phyloP scores from a whole-genome alignment of 2,113 vertebrate genomes.

The Todiramphus chloris region DNA sequence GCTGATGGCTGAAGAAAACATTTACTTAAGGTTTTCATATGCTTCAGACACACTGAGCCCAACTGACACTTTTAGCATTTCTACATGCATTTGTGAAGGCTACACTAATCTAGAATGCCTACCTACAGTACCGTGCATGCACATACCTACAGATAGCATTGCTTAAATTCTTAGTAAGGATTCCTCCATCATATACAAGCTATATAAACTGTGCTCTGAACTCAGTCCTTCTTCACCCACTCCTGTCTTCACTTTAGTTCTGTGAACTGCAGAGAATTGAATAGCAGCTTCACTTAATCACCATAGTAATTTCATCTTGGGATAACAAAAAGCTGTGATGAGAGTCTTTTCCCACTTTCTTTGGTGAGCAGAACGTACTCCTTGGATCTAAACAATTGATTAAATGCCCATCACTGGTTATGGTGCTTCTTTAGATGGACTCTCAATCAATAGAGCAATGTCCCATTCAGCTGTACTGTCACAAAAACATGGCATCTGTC shows the following conservation, averaged over 20 bases:
- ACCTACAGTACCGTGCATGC: background rate
- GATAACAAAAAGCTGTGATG: background rate
- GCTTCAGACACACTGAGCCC: background rate
- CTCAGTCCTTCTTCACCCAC: background rate
- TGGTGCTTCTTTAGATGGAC: background rate
- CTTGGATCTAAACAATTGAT: background rate
- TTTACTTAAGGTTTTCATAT: background rate
- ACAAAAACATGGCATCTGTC: slow-evolving; percentile 2
- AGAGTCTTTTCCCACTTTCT: background rate
- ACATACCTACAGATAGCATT: background rate
- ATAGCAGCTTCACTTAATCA: background rate
- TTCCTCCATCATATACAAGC: background rate
- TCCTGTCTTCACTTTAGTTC: background rate
- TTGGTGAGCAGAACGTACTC: background rate
- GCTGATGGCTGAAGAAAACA: background rate
- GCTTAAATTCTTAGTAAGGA: background rate
- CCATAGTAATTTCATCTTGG: background rate
- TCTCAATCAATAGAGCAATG: background rate
- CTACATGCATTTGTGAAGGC: background rate
- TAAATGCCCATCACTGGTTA: background rate
- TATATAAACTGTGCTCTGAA: background rate
- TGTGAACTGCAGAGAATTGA: background rate
- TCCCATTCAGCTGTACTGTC: background rate
- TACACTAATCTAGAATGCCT: background rate
- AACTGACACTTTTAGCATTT: background rate